Base-by-base conservation (phyloP, 2,797 vertebrate species). In the Enteromius viviparus region DNA sequence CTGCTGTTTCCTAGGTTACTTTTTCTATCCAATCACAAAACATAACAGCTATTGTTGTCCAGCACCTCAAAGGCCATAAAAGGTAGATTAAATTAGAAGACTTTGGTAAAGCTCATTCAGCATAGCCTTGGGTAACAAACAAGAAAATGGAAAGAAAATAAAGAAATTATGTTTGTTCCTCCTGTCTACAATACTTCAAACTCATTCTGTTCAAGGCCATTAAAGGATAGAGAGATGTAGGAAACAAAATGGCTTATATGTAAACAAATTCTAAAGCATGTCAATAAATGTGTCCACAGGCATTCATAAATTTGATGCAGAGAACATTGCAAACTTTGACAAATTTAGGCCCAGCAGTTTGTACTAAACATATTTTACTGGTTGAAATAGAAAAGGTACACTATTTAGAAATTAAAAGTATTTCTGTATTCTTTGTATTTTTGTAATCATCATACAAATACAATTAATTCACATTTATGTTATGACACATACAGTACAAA, bases 41-140 rank as follows among this genome's bases (percentile, higher is more conserved):
- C 89, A 79, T 42, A 11, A 82, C 84, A 87, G 81, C 87, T 87
- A 78, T 78, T 83, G 76, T 86, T 85, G 80, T 89, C 85, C 91
- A 82, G 84, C 90, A 90, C 88, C 90, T 85, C 85, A 89, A 90
- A 87, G 89, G 89, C 89, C 87, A 91, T 92, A 93, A 94, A 91
- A 92, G 91, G 92, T 91, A 92, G 91, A 95, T 95, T 94, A 93
- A 91, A 93, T 95, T 94, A 94, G 90, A 65, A 78, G 88, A 91
- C 88, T 92, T 90, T 87, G 89, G 89, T 89, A 89, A 91, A 95
- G 88, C 92, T 83, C 89, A 92, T 93, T 93, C 91, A 90, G 92
- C 93, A 94, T 80, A 91, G 93, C 94, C 94, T 89, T 74, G 85
- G 93, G 94, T 92, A 90, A 91, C 90, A 91, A 92, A 92, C 89